These are phyloP conservation scores for Eristalinus sepulchralis DNA, from an alignment of 2,888 invertebrate species.

Conservation along the genomic window DNA sequence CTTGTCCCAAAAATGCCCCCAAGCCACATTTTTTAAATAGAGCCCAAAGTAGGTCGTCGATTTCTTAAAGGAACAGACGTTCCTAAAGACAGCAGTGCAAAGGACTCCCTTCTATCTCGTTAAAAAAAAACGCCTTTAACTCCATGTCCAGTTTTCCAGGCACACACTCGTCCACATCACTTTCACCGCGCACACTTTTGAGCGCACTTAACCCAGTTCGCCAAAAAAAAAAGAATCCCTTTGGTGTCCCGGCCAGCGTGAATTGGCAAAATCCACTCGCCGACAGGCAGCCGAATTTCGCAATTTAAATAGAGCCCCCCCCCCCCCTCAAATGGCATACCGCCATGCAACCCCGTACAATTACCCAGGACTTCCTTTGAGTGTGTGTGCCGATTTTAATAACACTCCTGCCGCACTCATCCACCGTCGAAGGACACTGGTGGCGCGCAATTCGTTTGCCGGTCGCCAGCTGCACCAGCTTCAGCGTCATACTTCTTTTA, in stretches of 20 bases:
- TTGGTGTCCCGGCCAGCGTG: constrained; percentile 24
- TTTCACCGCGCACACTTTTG: background rate
- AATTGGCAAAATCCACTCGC: constrained; percentile 33
- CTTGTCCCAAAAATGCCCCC: too few relatives aligned
- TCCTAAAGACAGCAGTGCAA: too few relatives aligned
- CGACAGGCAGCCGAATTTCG: background rate
- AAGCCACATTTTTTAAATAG: too few relatives aligned
- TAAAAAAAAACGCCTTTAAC: too few relatives aligned
- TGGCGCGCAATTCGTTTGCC: background rate
- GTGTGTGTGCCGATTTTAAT: constrained; percentile 45
- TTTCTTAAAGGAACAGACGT: too few relatives aligned
- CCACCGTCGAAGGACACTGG: constrained; percentile 51
- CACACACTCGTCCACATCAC: background rate
- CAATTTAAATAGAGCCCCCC: background rate
- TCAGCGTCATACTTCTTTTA: constrained; percentile 59
- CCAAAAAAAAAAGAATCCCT: constrained; percentile 43
- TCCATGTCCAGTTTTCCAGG: background rate
- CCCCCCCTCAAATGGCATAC: background rate
- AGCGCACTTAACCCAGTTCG: constrained; percentile 47
- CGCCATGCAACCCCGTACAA: constrained; percentile 23
- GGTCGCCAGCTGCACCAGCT: background rate
- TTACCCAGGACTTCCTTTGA: constrained; percentile 30
- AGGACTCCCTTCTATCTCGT: too few relatives aligned
- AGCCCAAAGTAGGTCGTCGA: too few relatives aligned
- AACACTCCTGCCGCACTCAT: constrained; percentile 40